phyloP scores from a whole-genome alignment of 2,888 invertebrate species.

The Halictus ligatus region DNA sequence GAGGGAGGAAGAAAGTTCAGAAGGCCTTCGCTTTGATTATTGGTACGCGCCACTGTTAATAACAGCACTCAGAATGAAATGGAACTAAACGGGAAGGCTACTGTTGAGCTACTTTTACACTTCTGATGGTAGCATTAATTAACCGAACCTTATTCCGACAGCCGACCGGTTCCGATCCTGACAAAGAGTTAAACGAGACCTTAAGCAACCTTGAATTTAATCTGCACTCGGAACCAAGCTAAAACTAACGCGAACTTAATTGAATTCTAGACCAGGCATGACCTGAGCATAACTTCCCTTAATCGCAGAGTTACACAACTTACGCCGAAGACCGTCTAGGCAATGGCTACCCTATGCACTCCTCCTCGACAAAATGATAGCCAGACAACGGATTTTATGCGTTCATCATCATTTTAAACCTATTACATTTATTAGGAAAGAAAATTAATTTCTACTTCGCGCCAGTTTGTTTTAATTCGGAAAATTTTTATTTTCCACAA shows the following conservation, averaged over 20 bases:
- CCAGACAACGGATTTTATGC: no score
- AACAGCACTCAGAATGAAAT: slow-evolving; percentile 1
- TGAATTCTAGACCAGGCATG: not conserved
- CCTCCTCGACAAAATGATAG: no score
- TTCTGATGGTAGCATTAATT: not conserved
- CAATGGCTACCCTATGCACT: no score
- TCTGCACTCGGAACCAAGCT: not conserved
- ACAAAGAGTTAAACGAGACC: not conserved
- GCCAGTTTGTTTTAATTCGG: no score
- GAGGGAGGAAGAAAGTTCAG: not conserved
- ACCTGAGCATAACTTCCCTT: not conserved
- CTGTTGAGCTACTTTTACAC: not conserved
- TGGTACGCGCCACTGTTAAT: slow-evolving; percentile 7
- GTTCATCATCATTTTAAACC: no score
- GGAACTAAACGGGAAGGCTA: not conserved
- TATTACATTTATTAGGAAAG: no score
- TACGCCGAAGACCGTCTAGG: not conserved
- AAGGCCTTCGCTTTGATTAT: slow-evolving; percentile 15
- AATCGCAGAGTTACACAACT: not conserved
- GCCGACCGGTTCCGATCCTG: accelerated
- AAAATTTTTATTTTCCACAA: no score
- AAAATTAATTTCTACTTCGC: no score
- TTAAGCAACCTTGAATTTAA: not conserved
- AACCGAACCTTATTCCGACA: no score
- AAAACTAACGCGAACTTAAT: not conserved